These are phyloP conservation scores for Euphydryas editha DNA, from an alignment of 2,888 invertebrate species.

Conservation along the genomic window DNA sequence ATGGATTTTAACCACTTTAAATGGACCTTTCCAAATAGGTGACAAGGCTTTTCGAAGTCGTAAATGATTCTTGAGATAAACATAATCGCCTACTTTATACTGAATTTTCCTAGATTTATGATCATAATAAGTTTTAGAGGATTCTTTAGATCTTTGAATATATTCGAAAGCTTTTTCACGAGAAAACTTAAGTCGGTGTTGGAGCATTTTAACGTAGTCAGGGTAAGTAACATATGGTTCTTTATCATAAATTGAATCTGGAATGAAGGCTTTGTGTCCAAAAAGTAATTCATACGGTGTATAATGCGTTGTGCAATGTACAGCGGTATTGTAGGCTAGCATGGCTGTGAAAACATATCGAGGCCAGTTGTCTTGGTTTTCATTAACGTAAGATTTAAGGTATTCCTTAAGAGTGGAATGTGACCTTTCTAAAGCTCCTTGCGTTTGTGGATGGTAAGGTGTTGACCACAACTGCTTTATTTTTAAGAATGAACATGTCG, in stretches of 20 bases:
- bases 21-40: conserved; percentile 38
- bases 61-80: conserved; percentile 22
- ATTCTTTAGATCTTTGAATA: background rate
- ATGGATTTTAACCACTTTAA: conserved; percentile 29
- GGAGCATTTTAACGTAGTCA: conserved; percentile 15
- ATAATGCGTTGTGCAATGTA: too few species aligned
- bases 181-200: conserved; percentile 11
- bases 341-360: conserved; percentile 41
- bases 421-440: conserved; percentile 36
- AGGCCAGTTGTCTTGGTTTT: conserved; percentile 39
- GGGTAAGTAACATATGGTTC: conserved; percentile 10
- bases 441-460: conserved; percentile 39
- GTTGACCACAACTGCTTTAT: too few species aligned
- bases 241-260: conserved; percentile 16
- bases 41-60: conserved; percentile 33
- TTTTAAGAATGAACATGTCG: too few species aligned
- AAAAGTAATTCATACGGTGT: too few species aligned
- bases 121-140: conserved; percentile 14
- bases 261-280: conserved; percentile 48
- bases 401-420: conserved; percentile 39
- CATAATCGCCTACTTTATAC: conserved; percentile 27
- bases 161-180: conserved; percentile 19
- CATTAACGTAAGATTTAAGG: conserved; percentile 33
- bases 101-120: background rate
- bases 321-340: too few species aligned